These are phyloP conservation scores for Ictalurus punctatus DNA, from an alignment of 2,113 vertebrate species.

Conservation along the genomic window DNA sequence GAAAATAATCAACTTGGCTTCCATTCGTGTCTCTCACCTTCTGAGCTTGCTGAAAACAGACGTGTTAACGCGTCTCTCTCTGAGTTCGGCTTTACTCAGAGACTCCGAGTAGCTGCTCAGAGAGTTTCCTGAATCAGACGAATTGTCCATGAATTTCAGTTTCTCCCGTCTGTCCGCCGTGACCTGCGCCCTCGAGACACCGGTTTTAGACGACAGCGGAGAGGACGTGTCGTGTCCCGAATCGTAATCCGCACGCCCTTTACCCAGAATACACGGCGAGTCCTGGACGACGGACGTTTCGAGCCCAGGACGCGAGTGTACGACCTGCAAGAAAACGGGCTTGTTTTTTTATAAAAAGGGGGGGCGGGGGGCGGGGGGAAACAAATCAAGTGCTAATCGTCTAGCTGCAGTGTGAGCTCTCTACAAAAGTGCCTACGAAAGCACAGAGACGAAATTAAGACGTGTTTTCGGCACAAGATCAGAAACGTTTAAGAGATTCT, in stretches of 20 bases:
- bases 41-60: conserved; percentile 58
- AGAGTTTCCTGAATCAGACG: conserved; percentile 95
- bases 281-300: conserved; percentile 75
- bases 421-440: conserved; percentile 68
- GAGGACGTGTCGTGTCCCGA: conserved; percentile 97
- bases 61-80: conserved; percentile 71
- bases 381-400: conserved; percentile 44
- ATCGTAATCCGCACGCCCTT: conserved; percentile 87
- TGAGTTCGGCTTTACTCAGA: conserved; percentile 76
- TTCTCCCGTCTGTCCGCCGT: conserved; percentile 75
- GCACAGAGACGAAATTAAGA: conserved; percentile 65
- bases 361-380: background rate
- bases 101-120: conserved; percentile 88
- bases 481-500: conserved; percentile 62
- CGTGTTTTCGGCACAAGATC: conserved; percentile 58
- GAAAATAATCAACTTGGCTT: background rate
- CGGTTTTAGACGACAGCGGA: conserved; percentile 86
- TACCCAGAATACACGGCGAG: conserved; percentile 69
- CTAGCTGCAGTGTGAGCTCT: conserved; percentile 80
- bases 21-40: conserved; percentile 59
- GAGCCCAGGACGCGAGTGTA: conserved; percentile 76
- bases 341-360: conserved; percentile 58
- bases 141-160: conserved; percentile 78
- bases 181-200: conserved; percentile 77
- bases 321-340: conserved; percentile 83